A percentile compares a stretch with the other conserved stretches of the same genome.
Conservation (phyloP, 2,797 vertebrate genomes). For the Garrulus glandarius region DNA sequence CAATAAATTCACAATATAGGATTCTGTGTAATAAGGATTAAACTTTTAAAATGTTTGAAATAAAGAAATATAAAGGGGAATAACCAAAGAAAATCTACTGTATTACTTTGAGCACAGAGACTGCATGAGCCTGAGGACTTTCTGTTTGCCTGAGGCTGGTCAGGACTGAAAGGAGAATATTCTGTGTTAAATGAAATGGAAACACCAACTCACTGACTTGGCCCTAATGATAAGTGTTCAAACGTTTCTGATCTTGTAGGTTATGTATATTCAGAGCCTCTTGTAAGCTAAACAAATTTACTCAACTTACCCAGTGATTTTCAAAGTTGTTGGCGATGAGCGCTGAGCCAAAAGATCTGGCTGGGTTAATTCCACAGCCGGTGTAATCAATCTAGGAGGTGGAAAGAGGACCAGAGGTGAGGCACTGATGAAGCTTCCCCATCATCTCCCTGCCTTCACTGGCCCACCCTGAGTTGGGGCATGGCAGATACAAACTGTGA, state of each 20-base stretch:
- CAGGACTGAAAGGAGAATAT: background rate
- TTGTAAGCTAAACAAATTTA: background rate
- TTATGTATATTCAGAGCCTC: background rate
- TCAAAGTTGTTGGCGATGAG: slow-evolving; percentile 83
- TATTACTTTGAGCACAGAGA: background rate
- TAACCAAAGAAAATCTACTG: background rate
- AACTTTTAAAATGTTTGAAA: background rate
- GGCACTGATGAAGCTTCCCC: background rate
- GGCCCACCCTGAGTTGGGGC: background rate
- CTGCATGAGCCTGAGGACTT: background rate
- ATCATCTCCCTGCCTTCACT: background rate
- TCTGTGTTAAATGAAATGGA: background rate
- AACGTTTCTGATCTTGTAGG: background rate
- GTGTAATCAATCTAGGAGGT: slow-evolving; percentile 91
- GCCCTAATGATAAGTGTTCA: fast-evolving
- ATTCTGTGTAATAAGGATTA: background rate
- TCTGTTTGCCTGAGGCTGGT: background rate
- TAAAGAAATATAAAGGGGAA: background rate
- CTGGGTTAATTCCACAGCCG: slow-evolving; percentile 95
- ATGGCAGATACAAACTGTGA: background rate
- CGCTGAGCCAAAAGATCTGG: slow-evolving; percentile 93
- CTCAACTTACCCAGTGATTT: slow-evolving; percentile 89
- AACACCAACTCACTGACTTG: background rate
- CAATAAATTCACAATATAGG: background rate
- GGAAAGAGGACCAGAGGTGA: background rate